A percentile compares a stretch with the other conserved stretches of the same genome.
phyloP scores from a whole-genome alignment of 2,113 vertebrate genomes.

The Xenus cinereus region DNA sequence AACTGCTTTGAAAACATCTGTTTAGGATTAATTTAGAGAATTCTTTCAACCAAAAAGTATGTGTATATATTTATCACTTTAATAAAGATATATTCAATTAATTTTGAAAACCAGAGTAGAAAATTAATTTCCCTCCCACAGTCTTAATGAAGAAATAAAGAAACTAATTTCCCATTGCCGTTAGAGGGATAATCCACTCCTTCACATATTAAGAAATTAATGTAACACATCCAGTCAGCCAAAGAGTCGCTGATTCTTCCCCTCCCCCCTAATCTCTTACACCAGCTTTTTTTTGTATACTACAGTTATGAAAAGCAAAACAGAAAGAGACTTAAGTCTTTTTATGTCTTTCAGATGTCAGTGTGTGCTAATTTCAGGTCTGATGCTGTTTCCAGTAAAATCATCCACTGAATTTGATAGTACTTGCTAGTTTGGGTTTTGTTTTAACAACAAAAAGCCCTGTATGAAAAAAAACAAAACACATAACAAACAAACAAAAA shows the following conservation, averaged over 20 bases:
- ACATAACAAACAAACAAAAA: not conserved
- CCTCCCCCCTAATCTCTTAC: not conserved
- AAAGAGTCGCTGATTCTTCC: conserved; percentile 29
- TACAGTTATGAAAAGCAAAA: conserved; percentile 23
- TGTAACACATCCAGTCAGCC: conserved; percentile 73
- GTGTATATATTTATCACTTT: conserved; percentile 67
- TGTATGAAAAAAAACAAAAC: not conserved
- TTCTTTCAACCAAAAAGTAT: conserved; percentile 66
- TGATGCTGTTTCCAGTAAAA: not conserved
- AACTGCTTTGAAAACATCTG: not conserved
- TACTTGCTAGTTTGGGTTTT: not conserved
- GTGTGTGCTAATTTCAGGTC: not conserved
- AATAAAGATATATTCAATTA: conserved; percentile 81
- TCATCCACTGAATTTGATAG: not conserved
- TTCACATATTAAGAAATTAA: conserved; percentile 77
- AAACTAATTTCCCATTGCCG: conserved; percentile 77
- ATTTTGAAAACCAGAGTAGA: conserved; percentile 69
- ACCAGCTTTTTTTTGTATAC: conserved; percentile 26
- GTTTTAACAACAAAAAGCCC: not conserved
- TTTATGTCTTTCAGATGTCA: not conserved
- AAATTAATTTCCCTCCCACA: conserved; percentile 81
- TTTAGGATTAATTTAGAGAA: conserved; percentile 68
- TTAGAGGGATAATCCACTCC: conserved; percentile 72
- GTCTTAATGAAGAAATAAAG: conserved; percentile 80
- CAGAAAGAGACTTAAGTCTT: not conserved